Percentiles rank a stretch among this genome's conserved stretches.
These are phyloP conservation scores for Diacarnus erythraeanus DNA, from an alignment of 37 sponge, comb jelly and placozoan species.

Conservation along the genomic window DNA sequence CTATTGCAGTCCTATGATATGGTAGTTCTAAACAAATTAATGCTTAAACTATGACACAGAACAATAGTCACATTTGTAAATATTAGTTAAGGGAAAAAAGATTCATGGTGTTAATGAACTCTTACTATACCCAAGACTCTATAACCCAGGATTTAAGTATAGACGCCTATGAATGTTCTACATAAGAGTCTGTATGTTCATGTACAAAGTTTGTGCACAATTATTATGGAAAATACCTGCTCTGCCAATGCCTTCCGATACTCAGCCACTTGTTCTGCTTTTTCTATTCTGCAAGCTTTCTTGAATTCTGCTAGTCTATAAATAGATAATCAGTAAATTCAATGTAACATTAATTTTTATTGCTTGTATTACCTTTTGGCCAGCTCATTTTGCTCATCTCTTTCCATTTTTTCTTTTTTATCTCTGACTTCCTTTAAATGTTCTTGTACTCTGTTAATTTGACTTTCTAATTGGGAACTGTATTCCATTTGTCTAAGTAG, in stretches of 20 bases:
- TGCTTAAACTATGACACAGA: too few species aligned
- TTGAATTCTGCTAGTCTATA: constrained; percentile 48
- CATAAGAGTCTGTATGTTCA: too few species aligned
- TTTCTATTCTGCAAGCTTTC: constrained; percentile 28
- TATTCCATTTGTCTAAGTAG: constrained; percentile 59
- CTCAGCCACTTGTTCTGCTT: constrained; percentile 18
- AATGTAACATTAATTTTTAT: background rate
- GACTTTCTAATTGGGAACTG: constrained; percentile 66
- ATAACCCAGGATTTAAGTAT: too few species aligned
- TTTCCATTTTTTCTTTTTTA: constrained; percentile 44
- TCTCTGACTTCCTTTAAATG: constrained; percentile 30
- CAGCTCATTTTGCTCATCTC: constrained; percentile 54
- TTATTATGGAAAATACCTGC: constrained; percentile 48
- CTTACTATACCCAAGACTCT: too few species aligned
- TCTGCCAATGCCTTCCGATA: constrained; percentile 76
- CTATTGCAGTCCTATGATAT: too few species aligned
- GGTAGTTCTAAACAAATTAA: too few species aligned
- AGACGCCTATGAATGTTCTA: too few species aligned
- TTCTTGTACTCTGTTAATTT: constrained; percentile 34
- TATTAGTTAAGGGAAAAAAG: too few species aligned
- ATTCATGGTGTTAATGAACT: too few species aligned
- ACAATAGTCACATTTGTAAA: too few species aligned
- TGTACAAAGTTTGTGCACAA: too few species aligned
- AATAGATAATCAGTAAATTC: background rate
- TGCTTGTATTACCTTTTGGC: constrained; percentile 62